Conservation (phyloP, 2,113 vertebrate species). For the Pavo muticus region DNA sequence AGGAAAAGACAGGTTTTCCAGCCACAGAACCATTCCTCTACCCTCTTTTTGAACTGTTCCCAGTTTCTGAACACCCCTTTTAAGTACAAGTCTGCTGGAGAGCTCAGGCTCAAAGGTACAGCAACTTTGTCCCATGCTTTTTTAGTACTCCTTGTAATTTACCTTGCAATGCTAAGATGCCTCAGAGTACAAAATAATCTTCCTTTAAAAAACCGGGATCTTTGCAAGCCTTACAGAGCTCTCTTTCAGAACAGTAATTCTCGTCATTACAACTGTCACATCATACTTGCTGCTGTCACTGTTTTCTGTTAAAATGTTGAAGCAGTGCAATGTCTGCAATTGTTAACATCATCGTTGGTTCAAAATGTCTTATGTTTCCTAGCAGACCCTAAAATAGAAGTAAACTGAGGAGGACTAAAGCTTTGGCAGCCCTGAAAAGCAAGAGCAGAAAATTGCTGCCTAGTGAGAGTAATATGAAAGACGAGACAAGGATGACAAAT, state of each 20-base stretch:
- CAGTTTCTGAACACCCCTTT: slow-evolving; percentile 4
- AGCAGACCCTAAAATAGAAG: not conserved
- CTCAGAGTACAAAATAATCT: not conserved
- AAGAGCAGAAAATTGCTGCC: not conserved
- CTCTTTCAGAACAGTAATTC: not conserved
- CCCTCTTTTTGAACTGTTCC: not conserved
- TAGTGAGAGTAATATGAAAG: not conserved
- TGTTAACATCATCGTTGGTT: not conserved
- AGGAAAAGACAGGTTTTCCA: slow-evolving; percentile 17
- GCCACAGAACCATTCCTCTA: not conserved
- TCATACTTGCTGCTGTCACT: slow-evolving; percentile 26
- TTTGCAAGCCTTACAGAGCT: slow-evolving; percentile 3
- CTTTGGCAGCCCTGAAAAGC: not conserved
- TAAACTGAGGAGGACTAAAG: not conserved
- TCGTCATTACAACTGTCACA: slow-evolving; percentile 25
- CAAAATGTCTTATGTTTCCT: not conserved
- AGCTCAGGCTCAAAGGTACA: not conserved
- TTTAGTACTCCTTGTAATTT: not conserved
- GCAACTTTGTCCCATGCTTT: not conserved
- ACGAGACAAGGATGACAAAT: not conserved
- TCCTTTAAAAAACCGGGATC: not conserved
- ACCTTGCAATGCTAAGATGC: not conserved
- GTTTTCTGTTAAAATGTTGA: slow-evolving; percentile 27
- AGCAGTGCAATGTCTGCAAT: not conserved
- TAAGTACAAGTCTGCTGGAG: not conserved